A percentile compares a stretch with the other conserved stretches of the same genome.
Evolutionary conservation across 2,888 invertebrate species (phyloP).

Genomic region (Beris morrisii): DNA sequence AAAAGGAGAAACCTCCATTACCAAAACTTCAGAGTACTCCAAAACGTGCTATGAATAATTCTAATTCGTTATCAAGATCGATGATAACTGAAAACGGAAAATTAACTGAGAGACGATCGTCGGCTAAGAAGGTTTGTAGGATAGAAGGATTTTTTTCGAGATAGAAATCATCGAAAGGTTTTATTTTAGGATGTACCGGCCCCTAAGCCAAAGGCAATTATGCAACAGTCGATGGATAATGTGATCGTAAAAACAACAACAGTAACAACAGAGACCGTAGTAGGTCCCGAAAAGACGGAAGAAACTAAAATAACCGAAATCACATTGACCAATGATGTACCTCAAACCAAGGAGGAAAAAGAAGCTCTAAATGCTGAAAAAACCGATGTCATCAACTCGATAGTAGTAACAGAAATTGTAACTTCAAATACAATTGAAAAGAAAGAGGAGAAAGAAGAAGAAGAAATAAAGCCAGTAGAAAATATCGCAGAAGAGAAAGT

Average conservation of each 20-base stretch:
- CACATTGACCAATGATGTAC: conserved; percentile 44
- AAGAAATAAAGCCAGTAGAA: conserved; percentile 45
- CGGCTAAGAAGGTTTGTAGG: conserved; percentile 47
- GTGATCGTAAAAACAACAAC: conserved; percentile 3
- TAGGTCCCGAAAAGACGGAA: conserved; percentile 12
- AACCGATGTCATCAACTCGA: conserved; percentile 44
- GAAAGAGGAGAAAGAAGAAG: conserved; percentile 45
- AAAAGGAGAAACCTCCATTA: conserved; percentile 59
- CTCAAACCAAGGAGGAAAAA: conserved; percentile 55
- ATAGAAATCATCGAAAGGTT: neutral
- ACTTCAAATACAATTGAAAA: conserved; percentile 13
- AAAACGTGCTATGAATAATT: conserved; percentile 46
- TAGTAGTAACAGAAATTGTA: conserved; percentile 44
- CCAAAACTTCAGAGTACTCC: conserved; percentile 56
- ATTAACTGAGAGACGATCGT: conserved; percentile 48
- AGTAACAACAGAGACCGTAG: conserved; percentile 5
- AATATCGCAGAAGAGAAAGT: conserved; percentile 51
- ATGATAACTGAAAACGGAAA: conserved; percentile 13
- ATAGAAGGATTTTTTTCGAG: neutral
- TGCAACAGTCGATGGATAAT: conserved; percentile 23
- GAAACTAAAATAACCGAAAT: conserved; percentile 17
- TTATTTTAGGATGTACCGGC: conserved; percentile 42
- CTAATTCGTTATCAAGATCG: conserved; percentile 23
- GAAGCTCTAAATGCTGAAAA: conserved; percentile 54
- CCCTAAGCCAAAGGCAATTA: conserved; percentile 41